Conservation (phyloP, 2,113 vertebrate species). For the Lethenteron camtschaticum region DNA sequence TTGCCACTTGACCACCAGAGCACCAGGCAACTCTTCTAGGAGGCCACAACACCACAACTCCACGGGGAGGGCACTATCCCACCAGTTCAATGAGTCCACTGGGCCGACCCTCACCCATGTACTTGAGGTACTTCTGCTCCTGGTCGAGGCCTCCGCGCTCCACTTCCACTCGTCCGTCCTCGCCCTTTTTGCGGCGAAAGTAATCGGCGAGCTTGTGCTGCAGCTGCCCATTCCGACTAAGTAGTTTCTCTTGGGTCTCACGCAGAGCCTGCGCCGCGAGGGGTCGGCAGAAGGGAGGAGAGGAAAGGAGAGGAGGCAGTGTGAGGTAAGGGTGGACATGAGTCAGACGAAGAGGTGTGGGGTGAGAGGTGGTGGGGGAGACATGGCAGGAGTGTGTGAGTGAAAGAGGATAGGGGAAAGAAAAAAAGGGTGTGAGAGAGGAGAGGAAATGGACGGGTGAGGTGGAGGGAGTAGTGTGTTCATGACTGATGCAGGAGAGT, state of each 20-base stretch:
- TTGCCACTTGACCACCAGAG: constrained; percentile 13
- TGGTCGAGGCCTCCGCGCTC: constrained; percentile 12
- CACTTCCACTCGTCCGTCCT: constrained; percentile 10
- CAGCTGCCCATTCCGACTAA: constrained; percentile 18
- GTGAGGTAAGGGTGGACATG: no score
- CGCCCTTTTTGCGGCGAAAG: constrained; percentile 18
- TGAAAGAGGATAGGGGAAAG: no score
- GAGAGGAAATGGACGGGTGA: no score
- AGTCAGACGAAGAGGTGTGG: no score
- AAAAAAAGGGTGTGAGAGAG: no score
- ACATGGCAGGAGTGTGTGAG: no score
- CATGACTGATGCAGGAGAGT: no score
- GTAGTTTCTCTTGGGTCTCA: constrained; percentile 18
- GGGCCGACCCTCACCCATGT: constrained; percentile 10
- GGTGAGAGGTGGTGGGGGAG: no score
- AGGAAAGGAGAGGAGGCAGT: no score
- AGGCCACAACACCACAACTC: constrained; percentile 10
- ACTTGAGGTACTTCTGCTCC: constrained; percentile 21
- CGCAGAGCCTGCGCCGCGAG: constrained; percentile 13
- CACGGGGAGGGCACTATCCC: constrained; percentile 21
- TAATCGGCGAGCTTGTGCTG: constrained; percentile 25
- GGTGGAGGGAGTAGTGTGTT: no score
- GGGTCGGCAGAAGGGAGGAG: no score
- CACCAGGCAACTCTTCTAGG: constrained; percentile 13
- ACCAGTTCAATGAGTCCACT: background rate